These are phyloP conservation scores for Phyllotis vaccarum DNA, from an alignment of 2,797 vertebrate genomes.

Conservation along the genomic window DNA sequence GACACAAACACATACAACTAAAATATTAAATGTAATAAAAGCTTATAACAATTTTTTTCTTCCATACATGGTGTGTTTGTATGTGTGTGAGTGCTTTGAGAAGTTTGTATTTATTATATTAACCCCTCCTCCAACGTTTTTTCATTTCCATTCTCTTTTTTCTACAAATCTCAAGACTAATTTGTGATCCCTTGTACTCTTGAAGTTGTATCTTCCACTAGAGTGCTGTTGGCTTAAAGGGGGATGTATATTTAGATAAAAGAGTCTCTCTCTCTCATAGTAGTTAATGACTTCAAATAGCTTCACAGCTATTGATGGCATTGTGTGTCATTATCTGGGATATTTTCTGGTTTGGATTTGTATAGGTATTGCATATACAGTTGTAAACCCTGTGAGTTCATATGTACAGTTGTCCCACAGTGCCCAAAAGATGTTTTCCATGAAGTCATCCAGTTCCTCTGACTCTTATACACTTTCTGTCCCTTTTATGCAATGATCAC, in stretches of 20 bases:
- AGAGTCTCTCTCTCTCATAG: background rate
- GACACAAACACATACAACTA: background rate
- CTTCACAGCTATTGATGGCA: background rate
- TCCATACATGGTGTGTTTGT: background rate
- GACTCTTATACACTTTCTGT: background rate
- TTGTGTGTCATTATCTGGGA: background rate
- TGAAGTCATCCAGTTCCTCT: background rate
- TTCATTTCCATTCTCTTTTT: background rate
- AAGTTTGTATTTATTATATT: background rate
- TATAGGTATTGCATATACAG: background rate
- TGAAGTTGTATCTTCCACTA: background rate
- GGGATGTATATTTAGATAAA: background rate
- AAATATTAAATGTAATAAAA: background rate
- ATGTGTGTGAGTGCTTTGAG: background rate
- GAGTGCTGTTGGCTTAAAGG: background rate
- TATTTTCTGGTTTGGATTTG: background rate
- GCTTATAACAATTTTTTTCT: background rate
- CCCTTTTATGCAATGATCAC: background rate
- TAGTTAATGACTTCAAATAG: background rate
- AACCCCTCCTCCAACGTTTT: background rate
- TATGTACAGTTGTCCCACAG: background rate
- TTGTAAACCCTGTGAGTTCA: background rate
- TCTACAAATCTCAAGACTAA: background rate
- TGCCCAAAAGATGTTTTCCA: background rate
- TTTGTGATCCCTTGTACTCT: background rate